A percentile compares a stretch with the other conserved stretches of the same genome.
These are phyloP conservation scores for Dysidea cf. avara DNA, from an alignment of 37 sponge, comb jelly and placozoan genomes.

Conservation along the genomic window DNA sequence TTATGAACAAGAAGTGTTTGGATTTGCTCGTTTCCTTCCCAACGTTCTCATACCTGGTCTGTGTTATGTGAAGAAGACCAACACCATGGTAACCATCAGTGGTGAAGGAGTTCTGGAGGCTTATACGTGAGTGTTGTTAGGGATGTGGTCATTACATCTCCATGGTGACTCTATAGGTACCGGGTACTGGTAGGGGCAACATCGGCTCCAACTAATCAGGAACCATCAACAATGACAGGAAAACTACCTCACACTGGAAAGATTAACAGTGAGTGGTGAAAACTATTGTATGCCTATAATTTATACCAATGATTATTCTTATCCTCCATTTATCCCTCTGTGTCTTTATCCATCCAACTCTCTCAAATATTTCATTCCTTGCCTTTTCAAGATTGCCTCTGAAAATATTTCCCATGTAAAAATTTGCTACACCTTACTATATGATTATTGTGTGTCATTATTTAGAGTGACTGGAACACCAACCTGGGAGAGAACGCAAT, in stretches of 20 bases:
- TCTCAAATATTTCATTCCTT: too few species aligned
- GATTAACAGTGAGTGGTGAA: background rate
- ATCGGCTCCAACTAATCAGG: background rate
- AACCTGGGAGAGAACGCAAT: constrained; percentile 79
- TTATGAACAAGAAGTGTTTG: constrained; percentile 51
- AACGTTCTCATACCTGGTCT: constrained; percentile 92
- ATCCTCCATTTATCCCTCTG: too few species aligned
- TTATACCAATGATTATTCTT: too few species aligned
- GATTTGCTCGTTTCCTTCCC: constrained; percentile 80
- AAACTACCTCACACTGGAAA: background rate
- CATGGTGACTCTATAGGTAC: too few species aligned
- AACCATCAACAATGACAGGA: background rate
- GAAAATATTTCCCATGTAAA: too few species aligned
- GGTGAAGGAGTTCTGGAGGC: constrained; percentile 55
- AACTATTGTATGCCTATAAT: too few species aligned
- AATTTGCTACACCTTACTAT: too few species aligned
- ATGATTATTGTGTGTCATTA: background rate
- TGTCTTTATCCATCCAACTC: too few species aligned
- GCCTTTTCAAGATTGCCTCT: too few species aligned
- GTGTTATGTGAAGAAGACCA: constrained; percentile 52
- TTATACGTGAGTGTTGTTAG: constrained; percentile 38
- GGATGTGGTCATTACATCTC: background rate
- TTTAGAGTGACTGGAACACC: constrained; percentile 68
- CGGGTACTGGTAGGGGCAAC: background rate
- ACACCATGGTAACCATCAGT: constrained; percentile 67